Evolutionary conservation across 2,113 vertebrate species (phyloP).

Genomic region (Onychorhynchus coronatus): DNA sequence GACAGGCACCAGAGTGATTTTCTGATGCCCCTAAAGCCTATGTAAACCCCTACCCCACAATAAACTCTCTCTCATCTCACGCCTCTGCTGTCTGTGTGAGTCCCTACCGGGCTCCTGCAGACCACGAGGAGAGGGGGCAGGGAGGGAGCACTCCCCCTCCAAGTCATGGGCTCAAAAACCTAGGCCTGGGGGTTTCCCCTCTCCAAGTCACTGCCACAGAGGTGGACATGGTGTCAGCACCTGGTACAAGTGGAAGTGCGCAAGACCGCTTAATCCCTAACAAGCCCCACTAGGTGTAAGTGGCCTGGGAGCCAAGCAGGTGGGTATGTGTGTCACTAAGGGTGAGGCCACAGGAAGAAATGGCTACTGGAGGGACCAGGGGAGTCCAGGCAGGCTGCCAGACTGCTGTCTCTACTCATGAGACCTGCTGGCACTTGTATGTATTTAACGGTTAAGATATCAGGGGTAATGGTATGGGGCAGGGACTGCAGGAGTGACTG

Average conservation of each 20-base stretch:
- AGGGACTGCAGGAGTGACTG: background rate
- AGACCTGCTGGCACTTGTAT: background rate
- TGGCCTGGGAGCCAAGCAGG: background rate
- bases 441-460: background rate
- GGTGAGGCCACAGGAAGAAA: background rate
- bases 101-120: too few species aligned
- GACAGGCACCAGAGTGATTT: background rate
- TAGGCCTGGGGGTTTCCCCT: too few species aligned
- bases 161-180: too few species aligned
- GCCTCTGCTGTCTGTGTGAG: too few species aligned
- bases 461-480: too few species aligned
- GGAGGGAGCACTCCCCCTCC: too few species aligned
- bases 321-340: fast-evolving
- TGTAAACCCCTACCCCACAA: too few species aligned
- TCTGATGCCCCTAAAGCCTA: too few species aligned
- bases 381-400: background rate
- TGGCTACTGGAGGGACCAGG: background rate
- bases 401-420: background rate
- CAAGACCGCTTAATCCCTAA: background rate
- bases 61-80: too few species aligned
- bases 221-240: background rate
- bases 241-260: background rate
- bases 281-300: background rate
- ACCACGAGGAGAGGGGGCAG: too few species aligned
- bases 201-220: too few species aligned